Percentiles rank a stretch among this genome's conserved stretches.
Conservation (phyloP, 1,140 invertebrate genomes). For the Drosophila lacertosa region DNA sequence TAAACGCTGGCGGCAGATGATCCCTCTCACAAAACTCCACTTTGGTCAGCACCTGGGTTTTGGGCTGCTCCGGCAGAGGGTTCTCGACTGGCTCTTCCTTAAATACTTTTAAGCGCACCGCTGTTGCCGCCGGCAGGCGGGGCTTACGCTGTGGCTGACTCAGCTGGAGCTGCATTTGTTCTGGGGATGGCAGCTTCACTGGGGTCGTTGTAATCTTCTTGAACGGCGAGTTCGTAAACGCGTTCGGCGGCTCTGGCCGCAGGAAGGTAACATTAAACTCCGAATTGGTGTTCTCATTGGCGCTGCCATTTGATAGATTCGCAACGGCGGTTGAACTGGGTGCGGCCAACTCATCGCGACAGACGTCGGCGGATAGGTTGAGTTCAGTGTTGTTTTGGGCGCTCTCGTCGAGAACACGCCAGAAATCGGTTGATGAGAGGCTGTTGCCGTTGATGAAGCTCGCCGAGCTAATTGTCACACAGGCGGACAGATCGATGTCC, state of each 20-base stretch:
- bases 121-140: conserved; percentile 56
- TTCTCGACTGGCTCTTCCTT: conserved; percentile 66
- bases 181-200: conserved; percentile 47
- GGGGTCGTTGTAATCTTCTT: conserved; percentile 57
- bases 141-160: conserved; percentile 53
- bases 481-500: conserved; percentile 82
- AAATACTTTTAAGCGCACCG: conserved; percentile 66
- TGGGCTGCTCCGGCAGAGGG: background rate
- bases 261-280: conserved; percentile 70
- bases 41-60: conserved; percentile 52
- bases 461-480: conserved; percentile 75
- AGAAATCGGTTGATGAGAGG: conserved; percentile 79
- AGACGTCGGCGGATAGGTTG: conserved; percentile 58
- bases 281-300: conserved; percentile 59
- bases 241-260: conserved; percentile 68
- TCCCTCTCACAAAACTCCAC: conserved; percentile 59
- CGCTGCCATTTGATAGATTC: conserved; percentile 31
- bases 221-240: conserved; percentile 70
- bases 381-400: conserved; percentile 75
- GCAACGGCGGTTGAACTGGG: conserved; percentile 39
- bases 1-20: conserved; percentile 58
- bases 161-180: conserved; percentile 49
- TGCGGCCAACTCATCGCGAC: conserved; percentile 47
- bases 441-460: conserved; percentile 75
- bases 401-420: conserved; percentile 78